phyloP scores from a whole-genome alignment of 2,888 invertebrate species.

The Smittia aterrima region DNA sequence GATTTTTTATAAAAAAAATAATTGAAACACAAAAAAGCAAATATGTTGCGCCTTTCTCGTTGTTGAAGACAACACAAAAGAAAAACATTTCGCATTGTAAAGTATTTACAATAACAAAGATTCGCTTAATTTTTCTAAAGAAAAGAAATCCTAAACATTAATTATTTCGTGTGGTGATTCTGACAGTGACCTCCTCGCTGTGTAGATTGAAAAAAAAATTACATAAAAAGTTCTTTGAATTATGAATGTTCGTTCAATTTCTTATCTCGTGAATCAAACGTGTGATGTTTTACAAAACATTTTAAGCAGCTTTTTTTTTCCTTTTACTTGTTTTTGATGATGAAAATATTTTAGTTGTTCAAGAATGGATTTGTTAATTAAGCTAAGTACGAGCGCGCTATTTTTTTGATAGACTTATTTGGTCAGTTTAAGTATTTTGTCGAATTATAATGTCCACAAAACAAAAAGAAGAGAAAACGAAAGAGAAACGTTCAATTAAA shows the following conservation, averaged over 20 bases:
- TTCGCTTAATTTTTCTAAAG: slow-evolving; percentile 26
- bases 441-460: background rate
- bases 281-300: slow-evolving; percentile 6
- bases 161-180: slow-evolving; percentile 17
- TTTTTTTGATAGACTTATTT: slow-evolving; percentile 4
- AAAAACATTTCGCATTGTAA: slow-evolving; percentile 6
- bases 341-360: background rate
- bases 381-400: background rate
- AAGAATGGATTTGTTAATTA: background rate
- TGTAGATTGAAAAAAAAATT: background rate
- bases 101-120: slow-evolving; percentile 14
- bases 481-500: background rate
- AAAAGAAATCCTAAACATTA: background rate
- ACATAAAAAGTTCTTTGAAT: background rate
- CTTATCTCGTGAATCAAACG: background rate
- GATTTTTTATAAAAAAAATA: background rate
- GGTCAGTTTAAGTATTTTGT: background rate
- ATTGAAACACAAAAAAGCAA: slow-evolving; percentile 5
- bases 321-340: slow-evolving; percentile 39
- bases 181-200: background rate
- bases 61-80: slow-evolving; percentile 19
- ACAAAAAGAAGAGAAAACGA: no score
- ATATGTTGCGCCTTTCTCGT: slow-evolving; percentile 31
- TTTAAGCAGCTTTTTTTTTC: slow-evolving; percentile 42
- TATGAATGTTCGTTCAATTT: background rate